Base-by-base conservation (phyloP, 2,797 vertebrate genomes). In the Gymnopithys bicolor region DNA sequence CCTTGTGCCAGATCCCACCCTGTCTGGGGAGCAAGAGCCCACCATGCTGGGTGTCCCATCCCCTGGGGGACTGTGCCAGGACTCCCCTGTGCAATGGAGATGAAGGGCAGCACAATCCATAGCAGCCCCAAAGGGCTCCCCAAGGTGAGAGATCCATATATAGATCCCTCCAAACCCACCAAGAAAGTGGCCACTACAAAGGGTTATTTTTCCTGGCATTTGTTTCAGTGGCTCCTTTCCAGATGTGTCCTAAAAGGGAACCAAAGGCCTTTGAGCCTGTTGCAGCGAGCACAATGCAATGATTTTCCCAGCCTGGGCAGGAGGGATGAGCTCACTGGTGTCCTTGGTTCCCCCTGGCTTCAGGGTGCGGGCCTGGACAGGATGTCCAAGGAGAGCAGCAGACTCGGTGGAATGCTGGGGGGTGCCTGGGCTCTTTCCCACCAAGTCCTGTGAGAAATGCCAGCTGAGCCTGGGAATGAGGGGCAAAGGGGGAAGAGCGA, bases 181-280 rank as follows among this genome's bases (percentile, higher is more conserved):
- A 55, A 84, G 63, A 76, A 88, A 84, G 55, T 32, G 35, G 14
- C 24, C 2, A 2, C 84, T 46, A 62, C 63, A n/a, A 84, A 94
- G 53, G 7, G 59, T 79, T 64, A 25, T 84, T 95, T 90, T 87
- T 82, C 84, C 84, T 71, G 88, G 92, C 93, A 8, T 92, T 94
- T 84, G 33, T 67, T 84, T 66, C 3, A 0, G 81, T 95, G 94
- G 86, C 94, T 90, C 49, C 46, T 89, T 90, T 95, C 96, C 95
- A 97, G 74, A 27, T 5, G 0, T 2, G n/a, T 95, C 93, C 94
- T 84, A 67, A 90, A 90, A 92, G 95, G 84, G 93, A 95, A 94
- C 90, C 93, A 93, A 95, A 92, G 88, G 90, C 94, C 92, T 93
- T 90, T 94, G 94, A 96, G 96, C 49, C 71, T 89, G 66, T 92